Base-by-base conservation (phyloP, 2,797 vertebrate species). In the Malacoctenus gilli region DNA sequence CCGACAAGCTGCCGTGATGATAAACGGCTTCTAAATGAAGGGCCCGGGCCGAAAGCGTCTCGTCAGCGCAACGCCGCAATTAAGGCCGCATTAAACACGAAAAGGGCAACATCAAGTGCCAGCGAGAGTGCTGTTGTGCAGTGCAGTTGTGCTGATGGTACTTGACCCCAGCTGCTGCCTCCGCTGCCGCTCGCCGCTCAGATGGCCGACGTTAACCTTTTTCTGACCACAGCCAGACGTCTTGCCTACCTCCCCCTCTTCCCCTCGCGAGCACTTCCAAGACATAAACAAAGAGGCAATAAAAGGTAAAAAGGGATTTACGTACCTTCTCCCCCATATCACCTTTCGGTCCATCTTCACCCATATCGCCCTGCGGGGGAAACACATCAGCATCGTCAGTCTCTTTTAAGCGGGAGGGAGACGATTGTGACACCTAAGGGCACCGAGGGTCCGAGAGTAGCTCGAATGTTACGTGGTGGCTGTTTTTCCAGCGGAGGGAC, bases 281-380 rank as follows among this genome's bases (percentile, higher is more conserved):
- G 41, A 72, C 47, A 68, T 55, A 61, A n/a, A n/a, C n/a, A n/a
- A n/a, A 77, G 48, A 63, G 19, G 62, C 34, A 54, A 38, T 11
- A 52, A 53, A 70, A 76, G 15, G 31, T 25, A 8, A 54, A 57
- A 42, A 12, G 16, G 18, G 59, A 64, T 66, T 55, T 13, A 62
- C 84, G 55, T 94, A 99, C 97, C 96, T 99, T 98, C 87, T 95
- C 93, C 39, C 96, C 96, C 0, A 84, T 16, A 19, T 95, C 94
- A 67, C 97, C 97, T 86, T 95, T 98, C 4, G 57, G 88, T 15
- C 97, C 97, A 8, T 89, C 91, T 73, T 96, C 94, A 8, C 96
- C 97, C 89, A 92, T 77, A 66, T 98, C 95, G 35, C 97, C 97
- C 97, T 99, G 71, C 15, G 51, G 76, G 30, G 56, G 72, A 66